Conservation (phyloP, 2,888 invertebrate species). For the Achlya flavicornis region DNA sequence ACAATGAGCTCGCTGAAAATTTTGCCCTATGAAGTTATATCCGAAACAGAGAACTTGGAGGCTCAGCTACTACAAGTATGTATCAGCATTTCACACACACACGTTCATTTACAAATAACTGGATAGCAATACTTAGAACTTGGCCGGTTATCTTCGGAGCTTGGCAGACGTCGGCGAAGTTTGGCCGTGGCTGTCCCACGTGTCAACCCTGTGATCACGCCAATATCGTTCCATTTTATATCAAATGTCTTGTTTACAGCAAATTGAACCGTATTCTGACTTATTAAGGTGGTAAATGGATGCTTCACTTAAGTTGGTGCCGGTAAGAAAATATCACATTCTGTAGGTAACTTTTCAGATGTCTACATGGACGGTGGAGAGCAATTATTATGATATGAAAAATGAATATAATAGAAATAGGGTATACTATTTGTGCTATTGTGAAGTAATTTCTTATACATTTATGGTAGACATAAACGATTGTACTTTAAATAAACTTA, state of each 20-base stretch:
- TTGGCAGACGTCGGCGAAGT: slow-evolving; percentile 66
- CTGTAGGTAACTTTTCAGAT: slow-evolving; percentile 10
- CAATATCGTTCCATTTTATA: slow-evolving; percentile 52
- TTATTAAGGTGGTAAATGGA: slow-evolving; percentile 2
- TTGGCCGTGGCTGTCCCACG: slow-evolving; percentile 58
- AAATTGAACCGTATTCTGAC: slow-evolving; percentile 20
- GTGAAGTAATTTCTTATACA: too few species aligned
- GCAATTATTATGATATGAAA: neutral
- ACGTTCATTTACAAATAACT: slow-evolving; percentile 47
- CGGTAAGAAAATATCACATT: slow-evolving; percentile 3
- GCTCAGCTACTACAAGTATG: slow-evolving; percentile 15
- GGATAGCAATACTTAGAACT: slow-evolving; percentile 39
- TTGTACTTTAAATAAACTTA: too few species aligned
- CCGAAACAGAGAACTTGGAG: neutral
- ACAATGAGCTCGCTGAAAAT: neutral
- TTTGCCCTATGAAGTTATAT: slow-evolving; percentile 8
- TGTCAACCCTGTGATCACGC: slow-evolving; percentile 75
- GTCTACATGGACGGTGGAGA: slow-evolving; percentile 5
- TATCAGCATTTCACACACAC: slow-evolving; percentile 25
- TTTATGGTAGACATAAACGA: too few species aligned
- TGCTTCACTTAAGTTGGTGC: neutral
- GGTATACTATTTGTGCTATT: neutral
- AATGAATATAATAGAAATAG: neutral
- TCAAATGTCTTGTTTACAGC: neutral
- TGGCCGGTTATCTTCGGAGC: slow-evolving; percentile 44